Base-by-base conservation (phyloP, 2,888 invertebrate genomes). In the Trichogramma evanescens region DNA sequence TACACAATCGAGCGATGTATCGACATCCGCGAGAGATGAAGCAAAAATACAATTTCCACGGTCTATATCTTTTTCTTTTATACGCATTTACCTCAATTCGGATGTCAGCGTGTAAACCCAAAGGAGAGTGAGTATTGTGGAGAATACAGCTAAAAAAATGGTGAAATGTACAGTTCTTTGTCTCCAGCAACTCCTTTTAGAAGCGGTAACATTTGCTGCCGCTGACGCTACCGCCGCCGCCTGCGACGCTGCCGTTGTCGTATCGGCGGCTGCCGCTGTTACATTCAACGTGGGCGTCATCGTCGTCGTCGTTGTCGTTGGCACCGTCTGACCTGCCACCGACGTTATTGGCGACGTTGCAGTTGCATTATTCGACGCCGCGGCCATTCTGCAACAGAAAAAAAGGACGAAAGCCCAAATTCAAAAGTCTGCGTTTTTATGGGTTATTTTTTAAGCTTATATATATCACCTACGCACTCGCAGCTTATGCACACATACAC, bases 81-180 rank as follows among this genome's bases (percentile, higher is more conserved):
- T 26, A 26, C 26, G 1, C 43, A 13, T 44, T 45, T 43, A 55
- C 64, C 64, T 64, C 13, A 62, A 26, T 26, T 64, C 64, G 10
- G 61, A 56, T 3, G 61, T 62, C 4, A 64, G 54, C 4, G 62
- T 64, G 49, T 64, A 64, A 7, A 62, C 49, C 64, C 64, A 64
- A 1, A 64, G 58, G 8, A 64, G 56, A 26, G 62, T 64, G 50
- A 64, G 62, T 55, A 64, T 64, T 42, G 88, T 88, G 61, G 89
- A 88, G 79, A 91, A 91, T 7, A 89, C 89, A 64, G 89, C 80
- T 66, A 90, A 82, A 79, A 89, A 91, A 66, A 89, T 80, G 52
- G 87, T 84, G 43, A 88, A 84, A 0, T 90, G 89, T 71, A 88
- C 76, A 62, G 88, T 78, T 65, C 80, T 77, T 58, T 83, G 74